A percentile compares a stretch with the other conserved stretches of the same genome.
phyloP scores from a whole-genome alignment of 2,888 invertebrate genomes.

The Byasa hedistus region DNA sequence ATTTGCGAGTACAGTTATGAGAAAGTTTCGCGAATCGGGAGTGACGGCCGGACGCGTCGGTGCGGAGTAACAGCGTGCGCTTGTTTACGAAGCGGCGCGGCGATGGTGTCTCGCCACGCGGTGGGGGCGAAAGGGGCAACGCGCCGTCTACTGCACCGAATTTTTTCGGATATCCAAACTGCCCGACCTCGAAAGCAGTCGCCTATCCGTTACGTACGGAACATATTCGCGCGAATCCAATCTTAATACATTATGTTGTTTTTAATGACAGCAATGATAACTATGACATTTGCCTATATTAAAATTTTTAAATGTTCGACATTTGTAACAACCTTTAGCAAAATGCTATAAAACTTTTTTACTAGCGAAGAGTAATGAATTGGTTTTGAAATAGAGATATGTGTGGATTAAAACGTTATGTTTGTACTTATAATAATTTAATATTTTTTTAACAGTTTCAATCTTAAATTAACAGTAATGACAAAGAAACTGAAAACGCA shows the following conservation, averaged over 20 bases:
- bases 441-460: background rate
- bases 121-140: slow-evolving; percentile 55
- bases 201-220: slow-evolving; percentile 46
- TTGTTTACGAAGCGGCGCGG: slow-evolving; percentile 24
- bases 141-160: slow-evolving; percentile 53
- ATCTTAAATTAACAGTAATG: background rate
- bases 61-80: slow-evolving; percentile 37
- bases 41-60: slow-evolving; percentile 27
- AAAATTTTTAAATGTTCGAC: slow-evolving; percentile 15
- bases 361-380: background rate
- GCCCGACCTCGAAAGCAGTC: slow-evolving; percentile 36
- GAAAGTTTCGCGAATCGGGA: slow-evolving; percentile 22
- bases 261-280: slow-evolving; percentile 18
- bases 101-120: slow-evolving; percentile 24
- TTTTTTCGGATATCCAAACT: slow-evolving; percentile 28
- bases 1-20: background rate
- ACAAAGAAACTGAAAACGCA: background rate
- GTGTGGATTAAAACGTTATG: background rate
- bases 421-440: background rate
- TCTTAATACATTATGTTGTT: slow-evolving; percentile 2
- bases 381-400: background rate
- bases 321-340: slow-evolving; percentile 9
- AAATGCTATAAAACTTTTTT: slow-evolving; percentile 24
- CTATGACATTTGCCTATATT: slow-evolving; percentile 22
- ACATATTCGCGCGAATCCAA: slow-evolving; percentile 33